Percentiles rank a stretch among this genome's conserved stretches.
Conservation (phyloP, 2,113 vertebrate genomes). For the Caracal caracal region DNA sequence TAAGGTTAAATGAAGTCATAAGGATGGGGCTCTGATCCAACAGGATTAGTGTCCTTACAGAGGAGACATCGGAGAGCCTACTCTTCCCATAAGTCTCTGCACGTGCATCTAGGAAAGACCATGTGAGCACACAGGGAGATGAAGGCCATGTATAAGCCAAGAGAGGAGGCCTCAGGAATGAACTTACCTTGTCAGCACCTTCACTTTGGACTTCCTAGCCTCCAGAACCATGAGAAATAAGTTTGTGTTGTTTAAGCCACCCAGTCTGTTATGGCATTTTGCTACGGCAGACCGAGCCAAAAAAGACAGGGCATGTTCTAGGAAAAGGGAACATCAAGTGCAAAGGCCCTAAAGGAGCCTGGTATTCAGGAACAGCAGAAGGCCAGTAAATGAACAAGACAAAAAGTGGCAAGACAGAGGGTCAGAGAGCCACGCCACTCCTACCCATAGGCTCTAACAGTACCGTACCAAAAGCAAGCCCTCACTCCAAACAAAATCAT, state of each 20-base stretch:
- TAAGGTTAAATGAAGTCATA: not conserved
- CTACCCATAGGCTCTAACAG: not conserved
- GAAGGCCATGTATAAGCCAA: not conserved
- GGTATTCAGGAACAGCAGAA: not conserved
- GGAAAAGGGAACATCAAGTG: not conserved
- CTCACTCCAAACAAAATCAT: not conserved
- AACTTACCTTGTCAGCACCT: not conserved
- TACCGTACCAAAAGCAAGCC: not conserved
- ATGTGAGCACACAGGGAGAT: not conserved
- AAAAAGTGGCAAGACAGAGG: not conserved
- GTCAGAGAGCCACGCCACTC: not conserved
- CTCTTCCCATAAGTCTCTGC: not conserved
- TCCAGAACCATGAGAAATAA: not conserved
- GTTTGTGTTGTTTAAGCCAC: not conserved
- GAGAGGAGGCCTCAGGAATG: not conserved
- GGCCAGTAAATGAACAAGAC: not conserved
- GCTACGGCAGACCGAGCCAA: not conserved
- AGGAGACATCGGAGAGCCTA: not conserved
- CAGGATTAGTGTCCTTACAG: not conserved
- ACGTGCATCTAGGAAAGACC: not conserved
- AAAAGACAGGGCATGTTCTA: not conserved
- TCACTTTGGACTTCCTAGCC: not conserved
- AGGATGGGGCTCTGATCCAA: not conserved
- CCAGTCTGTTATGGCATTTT: not conserved
- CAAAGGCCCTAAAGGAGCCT: not conserved